phyloP scores from a whole-genome alignment of 2,113 vertebrate genomes.

The Coreoperca whiteheadi region DNA sequence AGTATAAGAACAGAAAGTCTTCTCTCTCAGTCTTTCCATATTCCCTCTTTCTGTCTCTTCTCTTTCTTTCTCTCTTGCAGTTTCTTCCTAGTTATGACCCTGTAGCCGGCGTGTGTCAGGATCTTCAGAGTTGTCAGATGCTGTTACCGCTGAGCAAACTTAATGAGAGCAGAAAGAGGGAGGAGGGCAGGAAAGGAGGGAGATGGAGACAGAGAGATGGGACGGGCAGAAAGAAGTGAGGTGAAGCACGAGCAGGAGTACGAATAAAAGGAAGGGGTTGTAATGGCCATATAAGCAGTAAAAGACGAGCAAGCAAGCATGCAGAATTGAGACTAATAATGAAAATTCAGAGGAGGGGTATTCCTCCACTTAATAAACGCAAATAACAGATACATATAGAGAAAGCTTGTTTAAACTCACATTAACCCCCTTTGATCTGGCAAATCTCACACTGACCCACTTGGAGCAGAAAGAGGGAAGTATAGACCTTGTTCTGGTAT shows the following conservation, averaged over 20 bases:
- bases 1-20: background rate
- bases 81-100: constrained; percentile 65
- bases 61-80: constrained; percentile 17
- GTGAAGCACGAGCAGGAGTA: constrained; percentile 20
- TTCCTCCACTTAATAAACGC: constrained; percentile 1
- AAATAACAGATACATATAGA: constrained; percentile 1
- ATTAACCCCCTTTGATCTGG: constrained; percentile 42
- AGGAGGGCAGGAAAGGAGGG: constrained; percentile 37
- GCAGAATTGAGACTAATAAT: background rate
- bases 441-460: constrained; percentile 4
- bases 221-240: constrained; percentile 20
- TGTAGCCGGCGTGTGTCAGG: constrained; percentile 64
- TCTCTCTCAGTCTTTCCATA: background rate
- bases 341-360: background rate
- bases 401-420: constrained; percentile 32
- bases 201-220: constrained; percentile 22
- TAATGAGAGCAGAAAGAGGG: constrained; percentile 72
- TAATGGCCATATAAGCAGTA: background rate
- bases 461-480: no score
- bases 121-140: constrained; percentile 72
- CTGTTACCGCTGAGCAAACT: constrained; percentile 76
- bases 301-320: background rate
- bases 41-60: constrained; percentile 21
- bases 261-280: background rate
- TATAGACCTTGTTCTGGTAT: no score